Base-by-base conservation (phyloP, 2,113 vertebrate genomes). In the Odocoileus virginianus region DNA sequence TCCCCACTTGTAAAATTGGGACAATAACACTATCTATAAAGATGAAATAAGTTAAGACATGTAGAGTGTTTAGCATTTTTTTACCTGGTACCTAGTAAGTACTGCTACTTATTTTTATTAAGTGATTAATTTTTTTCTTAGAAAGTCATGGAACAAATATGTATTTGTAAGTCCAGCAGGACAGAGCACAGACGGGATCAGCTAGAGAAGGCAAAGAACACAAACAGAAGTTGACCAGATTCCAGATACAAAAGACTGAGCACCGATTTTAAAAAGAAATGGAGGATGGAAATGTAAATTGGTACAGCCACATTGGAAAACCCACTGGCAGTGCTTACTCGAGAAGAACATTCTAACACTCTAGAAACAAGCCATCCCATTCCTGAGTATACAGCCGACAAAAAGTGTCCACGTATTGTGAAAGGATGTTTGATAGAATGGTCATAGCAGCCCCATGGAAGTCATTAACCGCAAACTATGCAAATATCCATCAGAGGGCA, bases 121-220 rank as follows among this genome's bases (percentile, higher is more conserved):
- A 86, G 55, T 3, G 27, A 71, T 87, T 67, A 14, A 3, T 84
- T 67, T 52, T 94, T 94, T 88, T 86, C n/a, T 78, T 61, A 84
- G 67, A 88, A 55, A 88, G 8, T 14, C 45, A 10, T 76, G 76
- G 78, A 94, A 90, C 30, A 94, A 82, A 30, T 43, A 83, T 1
- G 5, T 57, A 71, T 74, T 64, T 74, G 28, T 82, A 81, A 90
- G 28, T 74, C 82, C 89, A 16, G 52, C 17, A 92, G 79, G 15
- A 14, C 30, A 93, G 54, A 81, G 13, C 40, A 93, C 55, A 67
- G 78, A 54, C 3, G 64, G 21, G 5, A 45, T 92, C 87, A 81
- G 36, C n/a, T 94, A 74, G 43, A 94, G 47, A 96, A 97, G 25
- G 36, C n/a, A 74, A 76, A 91, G 79, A 60, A 78, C 52, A 94